Conservation (phyloP, 2,113 vertebrate species). For the Cyprinodon tularosa region DNA sequence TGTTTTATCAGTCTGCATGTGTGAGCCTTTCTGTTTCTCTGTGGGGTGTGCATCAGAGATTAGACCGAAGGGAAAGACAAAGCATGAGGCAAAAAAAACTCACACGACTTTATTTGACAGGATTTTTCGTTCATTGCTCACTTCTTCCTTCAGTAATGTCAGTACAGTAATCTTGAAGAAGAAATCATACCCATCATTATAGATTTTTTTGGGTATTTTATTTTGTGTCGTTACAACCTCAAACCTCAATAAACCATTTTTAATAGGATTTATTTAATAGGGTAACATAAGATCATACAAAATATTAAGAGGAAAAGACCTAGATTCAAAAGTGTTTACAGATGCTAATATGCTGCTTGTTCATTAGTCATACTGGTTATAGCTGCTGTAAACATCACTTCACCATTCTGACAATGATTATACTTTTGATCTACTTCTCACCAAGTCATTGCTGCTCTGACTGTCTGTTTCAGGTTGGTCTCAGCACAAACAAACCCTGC, state of each 20-base stretch:
- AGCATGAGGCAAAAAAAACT: conserved; percentile 21
- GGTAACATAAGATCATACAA: background rate
- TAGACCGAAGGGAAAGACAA: conserved; percentile 25
- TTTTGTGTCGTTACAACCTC: background rate
- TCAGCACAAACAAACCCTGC: too few relatives aligned
- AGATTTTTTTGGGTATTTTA: background rate
- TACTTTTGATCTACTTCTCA: too few relatives aligned
- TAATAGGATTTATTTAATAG: background rate
- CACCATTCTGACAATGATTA: background rate
- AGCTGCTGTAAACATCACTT: background rate
- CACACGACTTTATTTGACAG: conserved; percentile 27
- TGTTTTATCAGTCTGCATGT: conserved; percentile 44
- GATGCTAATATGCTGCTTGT: too few relatives aligned
- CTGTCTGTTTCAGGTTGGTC: too few relatives aligned
- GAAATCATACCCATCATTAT: background rate
- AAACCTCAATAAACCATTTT: background rate
- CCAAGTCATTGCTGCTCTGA: background rate
- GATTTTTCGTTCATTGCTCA: conserved; percentile 3
- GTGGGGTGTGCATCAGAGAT: conserved; percentile 47
- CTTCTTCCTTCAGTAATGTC: background rate
- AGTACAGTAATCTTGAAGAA: background rate
- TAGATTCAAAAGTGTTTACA: too few relatives aligned
- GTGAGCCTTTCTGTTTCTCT: conserved; percentile 29
- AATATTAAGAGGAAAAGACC: background rate
- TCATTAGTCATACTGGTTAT: background rate